phyloP scores from a whole-genome alignment of 2,888 invertebrate species.

The Drosophila mulleri region DNA sequence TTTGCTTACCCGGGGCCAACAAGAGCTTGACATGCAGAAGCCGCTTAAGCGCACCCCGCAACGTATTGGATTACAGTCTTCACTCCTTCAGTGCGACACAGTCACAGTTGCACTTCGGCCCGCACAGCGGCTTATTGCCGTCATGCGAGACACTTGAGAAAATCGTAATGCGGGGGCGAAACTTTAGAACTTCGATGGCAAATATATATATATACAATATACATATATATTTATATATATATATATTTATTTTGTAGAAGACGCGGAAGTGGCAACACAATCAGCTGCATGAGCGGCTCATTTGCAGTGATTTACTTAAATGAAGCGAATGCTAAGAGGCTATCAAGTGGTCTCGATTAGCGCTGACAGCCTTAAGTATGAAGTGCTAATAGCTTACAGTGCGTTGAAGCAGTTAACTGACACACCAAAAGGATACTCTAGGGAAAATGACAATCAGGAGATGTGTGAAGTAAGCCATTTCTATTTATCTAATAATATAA shows the following conservation, averaged over 20 bases:
- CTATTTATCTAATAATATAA: neutral
- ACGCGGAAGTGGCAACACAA: neutral
- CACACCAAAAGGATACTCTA: neutral
- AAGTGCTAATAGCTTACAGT: constrained; percentile 31
- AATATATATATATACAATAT: constrained; percentile 1
- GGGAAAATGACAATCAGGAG: too few species aligned
- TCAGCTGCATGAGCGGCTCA: constrained; percentile 59
- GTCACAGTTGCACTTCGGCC: constrained; percentile 45
- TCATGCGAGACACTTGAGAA: constrained; percentile 82
- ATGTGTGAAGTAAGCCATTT: neutral
- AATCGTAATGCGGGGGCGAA: constrained; percentile 52
- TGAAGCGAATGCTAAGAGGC: constrained; percentile 60
- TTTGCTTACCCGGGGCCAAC: constrained; percentile 53
- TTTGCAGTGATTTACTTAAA: constrained; percentile 60
- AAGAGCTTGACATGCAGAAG: constrained; percentile 81
- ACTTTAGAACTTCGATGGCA: constrained; percentile 40
- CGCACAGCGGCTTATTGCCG: constrained; percentile 51
- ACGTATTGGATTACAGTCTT: constrained; percentile 45
- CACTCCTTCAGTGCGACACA: constrained; percentile 21
- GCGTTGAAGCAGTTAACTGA: neutral
- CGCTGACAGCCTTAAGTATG: constrained; percentile 37
- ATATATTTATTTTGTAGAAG: neutral
- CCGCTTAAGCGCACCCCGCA: constrained; percentile 75
- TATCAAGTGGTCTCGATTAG: constrained; percentile 59
- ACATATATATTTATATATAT: neutral